These are phyloP conservation scores for Drosophila sturtevanti DNA, from an alignment of 1,140 invertebrate species.

Conservation along the genomic window DNA sequence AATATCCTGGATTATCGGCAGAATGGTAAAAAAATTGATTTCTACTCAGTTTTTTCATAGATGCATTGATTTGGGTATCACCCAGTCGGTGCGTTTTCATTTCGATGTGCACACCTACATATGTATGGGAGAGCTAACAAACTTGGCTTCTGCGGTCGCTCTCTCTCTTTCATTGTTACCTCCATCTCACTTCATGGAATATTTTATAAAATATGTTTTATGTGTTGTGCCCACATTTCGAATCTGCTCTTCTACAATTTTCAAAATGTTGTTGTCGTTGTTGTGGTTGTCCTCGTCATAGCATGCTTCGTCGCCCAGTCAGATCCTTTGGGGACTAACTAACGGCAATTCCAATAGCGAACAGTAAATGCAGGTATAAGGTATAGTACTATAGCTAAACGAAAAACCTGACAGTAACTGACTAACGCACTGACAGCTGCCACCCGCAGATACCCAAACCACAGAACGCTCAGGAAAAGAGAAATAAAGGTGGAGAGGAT, in stretches of 20 bases:
- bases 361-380: conserved; percentile 15
- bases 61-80: background rate
- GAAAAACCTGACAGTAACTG: conserved; percentile 69
- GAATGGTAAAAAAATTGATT: no score
- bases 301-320: conserved; percentile 48
- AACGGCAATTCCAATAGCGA: conserved; percentile 3
- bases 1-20: no score
- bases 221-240: conserved; percentile 50
- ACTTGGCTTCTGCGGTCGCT: conserved; percentile 1
- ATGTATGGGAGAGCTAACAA: background rate
- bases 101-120: background rate
- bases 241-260: conserved; percentile 45
- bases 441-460: conserved; percentile 62
- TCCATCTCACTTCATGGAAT: conserved; percentile 36
- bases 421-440: conserved; percentile 79
- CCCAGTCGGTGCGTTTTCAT: background rate
- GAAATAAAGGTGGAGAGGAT: background rate
- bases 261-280: conserved; percentile 7
- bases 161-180: background rate
- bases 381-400: conserved; percentile 26
- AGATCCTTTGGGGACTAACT: conserved; percentile 10
- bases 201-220: conserved; percentile 71
- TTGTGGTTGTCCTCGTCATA: conserved; percentile 30
- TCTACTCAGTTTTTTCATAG: background rate
- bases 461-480: background rate